phyloP scores from a whole-genome alignment of 1,140 invertebrate genomes.

The Conus ventricosus region DNA sequence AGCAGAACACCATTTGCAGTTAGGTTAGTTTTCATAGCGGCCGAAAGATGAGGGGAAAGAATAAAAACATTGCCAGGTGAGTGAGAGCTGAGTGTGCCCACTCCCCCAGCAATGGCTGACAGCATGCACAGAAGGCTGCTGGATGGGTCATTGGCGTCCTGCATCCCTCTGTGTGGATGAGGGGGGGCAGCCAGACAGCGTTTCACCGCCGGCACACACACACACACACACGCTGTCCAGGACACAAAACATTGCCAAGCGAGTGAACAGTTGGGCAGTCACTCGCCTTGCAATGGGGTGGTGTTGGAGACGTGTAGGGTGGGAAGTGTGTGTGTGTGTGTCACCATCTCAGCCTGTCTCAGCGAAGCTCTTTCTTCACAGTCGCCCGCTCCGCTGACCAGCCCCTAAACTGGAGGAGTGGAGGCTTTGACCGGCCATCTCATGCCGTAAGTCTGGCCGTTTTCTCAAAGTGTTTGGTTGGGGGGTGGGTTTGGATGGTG shows the following conservation, averaged over 20 bases:
- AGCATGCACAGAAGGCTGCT: too few relatives aligned
- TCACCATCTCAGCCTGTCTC: constrained; percentile 6
- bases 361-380: constrained; percentile 32
- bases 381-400: neutral
- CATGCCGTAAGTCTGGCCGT: neutral
- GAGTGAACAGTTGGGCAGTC: neutral
- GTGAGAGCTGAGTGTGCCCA: too few relatives aligned
- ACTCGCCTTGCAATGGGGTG: constrained; percentile 12
- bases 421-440: neutral
- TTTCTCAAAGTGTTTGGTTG: neutral
- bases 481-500: too few relatives aligned
- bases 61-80: too few relatives aligned
- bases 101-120: too few relatives aligned
- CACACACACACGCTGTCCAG: constrained; percentile 3
- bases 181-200: too few relatives aligned
- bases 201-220: too few relatives aligned
- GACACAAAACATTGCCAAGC: constrained; percentile 22
- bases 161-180: too few relatives aligned
- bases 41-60: neutral
- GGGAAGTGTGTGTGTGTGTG: neutral
- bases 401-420: neutral
- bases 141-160: too few relatives aligned
- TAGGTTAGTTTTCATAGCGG: too few relatives aligned
- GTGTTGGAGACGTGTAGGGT: too few relatives aligned
- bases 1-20: too few relatives aligned